Evolutionary conservation across 2,888 invertebrate species (phyloP).

Genomic region (Drosophila engyochracea): DNA sequence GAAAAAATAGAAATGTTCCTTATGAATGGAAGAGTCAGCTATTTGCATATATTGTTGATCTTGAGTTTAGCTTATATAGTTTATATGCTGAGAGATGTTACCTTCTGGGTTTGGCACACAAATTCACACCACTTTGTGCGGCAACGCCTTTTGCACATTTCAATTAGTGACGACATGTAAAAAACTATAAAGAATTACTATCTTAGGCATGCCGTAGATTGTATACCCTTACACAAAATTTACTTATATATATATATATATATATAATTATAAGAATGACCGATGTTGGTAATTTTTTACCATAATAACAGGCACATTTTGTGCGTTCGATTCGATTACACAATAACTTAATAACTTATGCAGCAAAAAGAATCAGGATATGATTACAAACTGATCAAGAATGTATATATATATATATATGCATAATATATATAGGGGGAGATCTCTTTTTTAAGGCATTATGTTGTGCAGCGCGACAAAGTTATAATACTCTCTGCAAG

Average conservation of each 20-base stretch:
- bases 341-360: background rate
- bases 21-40: background rate
- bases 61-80: background rate
- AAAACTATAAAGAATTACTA: background rate
- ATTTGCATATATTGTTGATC: background rate
- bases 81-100: background rate
- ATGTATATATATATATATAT: background rate
- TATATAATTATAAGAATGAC: background rate
- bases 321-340: background rate
- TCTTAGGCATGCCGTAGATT: background rate
- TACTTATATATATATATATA: too few species aligned
- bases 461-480: background rate
- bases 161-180: background rate
- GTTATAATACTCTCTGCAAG: background rate
- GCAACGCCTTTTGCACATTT: slow-evolving; percentile 3
- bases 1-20: background rate
- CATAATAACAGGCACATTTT: background rate
- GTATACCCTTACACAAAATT: background rate
- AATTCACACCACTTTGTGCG: slow-evolving; percentile 1
- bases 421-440: background rate
- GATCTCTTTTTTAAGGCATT: background rate
- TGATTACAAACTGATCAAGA: background rate
- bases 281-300: background rate
- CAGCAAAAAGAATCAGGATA: background rate
- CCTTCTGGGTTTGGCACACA: background rate